Evolutionary conservation across 2,888 invertebrate species (phyloP).

Genomic region (Ophraella communa): DNA sequence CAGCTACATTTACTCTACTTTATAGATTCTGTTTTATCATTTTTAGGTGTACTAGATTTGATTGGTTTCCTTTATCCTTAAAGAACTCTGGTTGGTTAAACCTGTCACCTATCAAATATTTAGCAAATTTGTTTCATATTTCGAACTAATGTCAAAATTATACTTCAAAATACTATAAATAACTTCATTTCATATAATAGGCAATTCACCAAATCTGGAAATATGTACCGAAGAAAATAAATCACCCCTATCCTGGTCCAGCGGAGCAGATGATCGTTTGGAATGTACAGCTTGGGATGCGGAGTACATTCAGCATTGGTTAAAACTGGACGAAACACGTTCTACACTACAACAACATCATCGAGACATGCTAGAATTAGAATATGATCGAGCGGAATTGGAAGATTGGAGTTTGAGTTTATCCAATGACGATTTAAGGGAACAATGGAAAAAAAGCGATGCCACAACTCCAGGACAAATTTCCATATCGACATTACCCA

Average conservation of each 20-base stretch:
- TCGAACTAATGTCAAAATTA: slow-evolving; percentile 11
- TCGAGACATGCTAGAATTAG: slow-evolving; percentile 72
- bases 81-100: no score
- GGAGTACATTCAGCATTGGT: slow-evolving; percentile 79
- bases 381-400: slow-evolving; percentile 77
- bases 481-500: slow-evolving; percentile 70
- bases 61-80: no score
- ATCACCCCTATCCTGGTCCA: slow-evolving; percentile 65
- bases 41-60: no score
- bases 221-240: slow-evolving; percentile 51
- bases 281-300: slow-evolving; percentile 71
- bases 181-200: slow-evolving; percentile 34
- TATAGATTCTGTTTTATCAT: no score
- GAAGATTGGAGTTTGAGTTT: slow-evolving; percentile 81
- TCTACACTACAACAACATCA: slow-evolving; percentile 73
- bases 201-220: slow-evolving; percentile 49
- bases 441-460: slow-evolving; percentile 53
- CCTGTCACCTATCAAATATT: not conserved
- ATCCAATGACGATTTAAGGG: slow-evolving; percentile 71
- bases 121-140: not conserved
- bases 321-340: slow-evolving; percentile 74
- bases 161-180: not conserved
- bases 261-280: slow-evolving; percentile 65
- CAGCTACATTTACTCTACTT: no score
- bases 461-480: slow-evolving; percentile 68